Conservation (phyloP, 2,888 invertebrate species). For the Sphaerophoria taeniata region DNA sequence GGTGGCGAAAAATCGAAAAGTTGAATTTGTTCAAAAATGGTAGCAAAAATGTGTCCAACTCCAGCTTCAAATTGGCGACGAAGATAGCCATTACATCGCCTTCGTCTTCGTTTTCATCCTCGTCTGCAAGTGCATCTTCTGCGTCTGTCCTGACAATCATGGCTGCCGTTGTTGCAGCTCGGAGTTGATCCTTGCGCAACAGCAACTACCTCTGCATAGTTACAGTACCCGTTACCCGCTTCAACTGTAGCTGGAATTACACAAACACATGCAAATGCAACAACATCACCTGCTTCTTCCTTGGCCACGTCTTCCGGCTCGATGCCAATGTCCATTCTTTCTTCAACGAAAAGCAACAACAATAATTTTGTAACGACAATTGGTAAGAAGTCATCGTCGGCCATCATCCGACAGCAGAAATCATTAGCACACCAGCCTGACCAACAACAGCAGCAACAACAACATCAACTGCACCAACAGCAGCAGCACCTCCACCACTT, state of each 20-base stretch:
- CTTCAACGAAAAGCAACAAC: conserved; percentile 61
- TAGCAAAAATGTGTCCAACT: conserved; percentile 77
- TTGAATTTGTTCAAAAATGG: too few species aligned
- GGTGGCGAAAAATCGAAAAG: too few species aligned
- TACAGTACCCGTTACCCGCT: conserved; percentile 3
- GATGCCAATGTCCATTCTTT: conserved; percentile 1
- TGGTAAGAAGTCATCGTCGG: conserved; percentile 52
- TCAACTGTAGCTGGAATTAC: conserved; percentile 75
- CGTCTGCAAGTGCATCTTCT: conserved; percentile 40
- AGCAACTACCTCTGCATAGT: conserved; percentile 1
- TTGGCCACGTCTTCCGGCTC: neutral
- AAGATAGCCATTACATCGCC: conserved; percentile 62
- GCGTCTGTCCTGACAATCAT: conserved; percentile 67
- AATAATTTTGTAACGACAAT: conserved; percentile 38
- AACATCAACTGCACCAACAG: conserved; percentile 52
- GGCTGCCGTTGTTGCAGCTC: conserved; percentile 78
- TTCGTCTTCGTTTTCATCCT: conserved; percentile 53
- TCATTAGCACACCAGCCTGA: conserved; percentile 43
- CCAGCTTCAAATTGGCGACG: conserved; percentile 52
- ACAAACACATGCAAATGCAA: too few species aligned
- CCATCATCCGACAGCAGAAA: conserved; percentile 52
- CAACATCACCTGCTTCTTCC: conserved; percentile 76
- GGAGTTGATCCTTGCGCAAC: conserved; percentile 77
- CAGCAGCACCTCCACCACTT: conserved; percentile 62
- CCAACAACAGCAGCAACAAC: conserved; percentile 50